phyloP scores from a whole-genome alignment of 2,797 vertebrate genomes.

The Xiphorhynchus erythropygius region DNA sequence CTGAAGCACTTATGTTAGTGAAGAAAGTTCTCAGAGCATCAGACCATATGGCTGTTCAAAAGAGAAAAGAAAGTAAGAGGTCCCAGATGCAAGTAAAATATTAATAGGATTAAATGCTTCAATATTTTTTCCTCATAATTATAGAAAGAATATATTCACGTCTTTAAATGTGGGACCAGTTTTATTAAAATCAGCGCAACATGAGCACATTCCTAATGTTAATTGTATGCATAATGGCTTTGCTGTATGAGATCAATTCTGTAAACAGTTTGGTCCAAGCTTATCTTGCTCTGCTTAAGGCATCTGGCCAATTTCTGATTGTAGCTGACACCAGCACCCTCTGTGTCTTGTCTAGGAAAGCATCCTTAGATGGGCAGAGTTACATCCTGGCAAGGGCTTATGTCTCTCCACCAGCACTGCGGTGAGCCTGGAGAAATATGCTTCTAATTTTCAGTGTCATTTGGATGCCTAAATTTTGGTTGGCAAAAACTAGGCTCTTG shows the following conservation, averaged over 20 bases:
- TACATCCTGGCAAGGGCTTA: neutral
- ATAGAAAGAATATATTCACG: neutral
- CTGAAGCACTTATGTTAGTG: neutral
- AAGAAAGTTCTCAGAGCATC: constrained; percentile 14
- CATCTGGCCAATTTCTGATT: neutral
- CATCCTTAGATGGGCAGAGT: neutral
- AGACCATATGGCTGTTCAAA: neutral
- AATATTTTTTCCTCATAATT: neutral
- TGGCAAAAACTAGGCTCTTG: neutral
- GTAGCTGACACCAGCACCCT: neutral
- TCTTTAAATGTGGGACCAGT: constrained; percentile 49
- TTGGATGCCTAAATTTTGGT: neutral
- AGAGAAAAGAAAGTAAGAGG: constrained; percentile 11
- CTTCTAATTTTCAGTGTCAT: neutral
- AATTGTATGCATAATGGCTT: constrained; percentile 34
- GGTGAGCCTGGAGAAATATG: neutral
- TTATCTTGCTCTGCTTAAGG: neutral
- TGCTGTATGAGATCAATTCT: constrained; percentile 51
- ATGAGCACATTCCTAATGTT: constrained; percentile 40
- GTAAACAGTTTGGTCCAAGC: constrained; percentile 29
- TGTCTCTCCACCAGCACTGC: neutral
- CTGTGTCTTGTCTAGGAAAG: neutral
- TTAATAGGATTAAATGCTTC: constrained; percentile 32
- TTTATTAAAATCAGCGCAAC: neutral
- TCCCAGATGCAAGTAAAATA: constrained; percentile 19